Base-by-base conservation (phyloP, 2,797 vertebrate species). In the Gephyroberyx darwinii region DNA sequence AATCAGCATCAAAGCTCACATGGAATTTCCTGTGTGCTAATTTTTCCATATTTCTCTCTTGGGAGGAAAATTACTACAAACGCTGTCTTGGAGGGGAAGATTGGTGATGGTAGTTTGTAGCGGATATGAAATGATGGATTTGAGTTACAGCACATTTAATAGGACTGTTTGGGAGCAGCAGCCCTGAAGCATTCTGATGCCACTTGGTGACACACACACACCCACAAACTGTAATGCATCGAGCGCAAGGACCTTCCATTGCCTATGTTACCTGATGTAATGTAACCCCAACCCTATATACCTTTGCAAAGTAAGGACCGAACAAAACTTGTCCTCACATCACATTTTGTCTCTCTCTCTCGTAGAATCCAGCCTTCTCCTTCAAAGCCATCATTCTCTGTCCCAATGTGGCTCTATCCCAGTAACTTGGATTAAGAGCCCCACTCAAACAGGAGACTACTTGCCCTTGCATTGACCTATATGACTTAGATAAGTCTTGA, bases 11-110 rank as follows among this genome's bases (percentile, higher is more conserved):
- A 74, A 82, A 77, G 64, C 72, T 65, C 50, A 16, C 56, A 65
- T 83, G 81, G 81, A 87, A 89, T 85, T 86, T 89, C 84, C 81
- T 82, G 68, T 65, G 73, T 35, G 69, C 9, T 51, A 45, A 75
- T 84, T 86, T 84, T 85, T 78, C 47, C 53, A 61, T 78, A 69
- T 71, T 66, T 70, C 69, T 53, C 10, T 2, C 33, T 54, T 55
- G 17, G 74, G 73, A 78, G 2, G 14, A 37, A 45, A 37, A 20
- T 52, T 53, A 31, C 13, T 2, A 16, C 41, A 19, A 13, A n/a
- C 9, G 16, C 19, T 7, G 60, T 45, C 17, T 30, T 31, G 20
- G 5, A 76, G 62, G 26, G 60, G 31, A n/a, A 6, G 13, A 14
- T 30, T 26, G 12, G 52, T 16, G 26, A 2, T 17, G 13, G 16